These are phyloP conservation scores for Drosophila insularis DNA, from an alignment of 1,140 invertebrate genomes.

Conservation along the genomic window DNA sequence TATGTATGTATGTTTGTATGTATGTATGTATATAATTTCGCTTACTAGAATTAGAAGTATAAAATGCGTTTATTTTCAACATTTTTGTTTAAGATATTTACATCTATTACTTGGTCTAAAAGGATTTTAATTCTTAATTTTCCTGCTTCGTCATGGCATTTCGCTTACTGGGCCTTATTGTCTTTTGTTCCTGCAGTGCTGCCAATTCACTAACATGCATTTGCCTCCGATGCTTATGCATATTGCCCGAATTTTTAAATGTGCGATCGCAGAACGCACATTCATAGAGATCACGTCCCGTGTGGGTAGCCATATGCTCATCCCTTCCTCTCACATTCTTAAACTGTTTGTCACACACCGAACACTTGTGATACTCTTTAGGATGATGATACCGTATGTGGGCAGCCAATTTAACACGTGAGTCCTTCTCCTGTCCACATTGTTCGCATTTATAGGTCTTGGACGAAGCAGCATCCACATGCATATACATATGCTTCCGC, in stretches of 20 bases:
- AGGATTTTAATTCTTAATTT: neutral
- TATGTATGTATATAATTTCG: no score
- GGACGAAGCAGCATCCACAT: slow-evolving; percentile 40
- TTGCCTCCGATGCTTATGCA: slow-evolving; percentile 66
- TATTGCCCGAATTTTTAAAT: slow-evolving; percentile 61
- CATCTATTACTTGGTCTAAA: neutral
- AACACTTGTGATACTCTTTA: slow-evolving; percentile 54
- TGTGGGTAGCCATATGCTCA: slow-evolving; percentile 67
- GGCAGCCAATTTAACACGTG: slow-evolving; percentile 35
- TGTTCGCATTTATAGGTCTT: slow-evolving; percentile 48
- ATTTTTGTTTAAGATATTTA: neutral
- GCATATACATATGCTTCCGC: slow-evolving; percentile 57
- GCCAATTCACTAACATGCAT: slow-evolving; percentile 58
- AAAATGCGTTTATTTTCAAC: no score
- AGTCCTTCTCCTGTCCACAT: slow-evolving; percentile 47
- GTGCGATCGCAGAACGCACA: slow-evolving; percentile 66
- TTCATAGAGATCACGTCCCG: slow-evolving; percentile 58
- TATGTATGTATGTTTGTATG: no score
- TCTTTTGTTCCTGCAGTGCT: slow-evolving; percentile 45
- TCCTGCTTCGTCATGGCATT: slow-evolving; percentile 30
- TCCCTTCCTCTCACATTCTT: slow-evolving; percentile 48
- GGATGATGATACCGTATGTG: slow-evolving; percentile 55
- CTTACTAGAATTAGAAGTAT: no score
- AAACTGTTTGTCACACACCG: slow-evolving; percentile 58
- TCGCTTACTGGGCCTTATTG: slow-evolving; percentile 40